phyloP scores from a whole-genome alignment of 2,113 vertebrate genomes.

The Arizona elegans region DNA sequence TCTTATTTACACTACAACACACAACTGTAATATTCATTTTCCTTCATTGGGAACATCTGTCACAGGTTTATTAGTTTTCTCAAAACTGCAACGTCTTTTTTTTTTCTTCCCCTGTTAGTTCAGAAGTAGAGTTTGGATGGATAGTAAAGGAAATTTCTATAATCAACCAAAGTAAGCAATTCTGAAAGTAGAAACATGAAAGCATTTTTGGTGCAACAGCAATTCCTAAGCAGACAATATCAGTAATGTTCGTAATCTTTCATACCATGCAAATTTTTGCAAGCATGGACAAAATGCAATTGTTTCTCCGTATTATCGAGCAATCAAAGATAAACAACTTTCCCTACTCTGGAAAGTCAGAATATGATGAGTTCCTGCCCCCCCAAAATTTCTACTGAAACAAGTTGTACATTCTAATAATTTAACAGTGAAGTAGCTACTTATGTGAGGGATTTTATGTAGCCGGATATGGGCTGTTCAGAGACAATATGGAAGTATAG shows the following conservation, averaged over 20 bases:
- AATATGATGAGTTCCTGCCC: background rate
- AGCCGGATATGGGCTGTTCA: background rate
- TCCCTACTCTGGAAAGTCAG: too few relatives aligned
- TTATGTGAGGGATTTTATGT: background rate
- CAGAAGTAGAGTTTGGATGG: background rate
- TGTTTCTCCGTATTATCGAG: background rate
- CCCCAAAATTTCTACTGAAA: background rate
- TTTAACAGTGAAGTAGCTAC: background rate
- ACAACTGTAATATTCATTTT: slow-evolving; percentile 26
- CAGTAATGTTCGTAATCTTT: background rate
- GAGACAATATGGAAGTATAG: background rate
- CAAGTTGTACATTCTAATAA: background rate
- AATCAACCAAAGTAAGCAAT: background rate
- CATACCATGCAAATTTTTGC: background rate
- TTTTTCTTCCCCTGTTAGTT: background rate
- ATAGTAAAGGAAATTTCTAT: background rate
- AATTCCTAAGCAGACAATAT: background rate
- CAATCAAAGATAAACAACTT: background rate
- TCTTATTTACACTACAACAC: slow-evolving; percentile 22
- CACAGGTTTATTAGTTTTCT: background rate
- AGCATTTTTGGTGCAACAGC: background rate
- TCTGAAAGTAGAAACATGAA: background rate
- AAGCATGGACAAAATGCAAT: background rate
- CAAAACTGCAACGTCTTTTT: slow-evolving; percentile 1
- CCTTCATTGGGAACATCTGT: slow-evolving; percentile 24